Evolutionary conservation across 2,888 invertebrate species (phyloP).

Genomic region (Salpingus planirostris): DNA sequence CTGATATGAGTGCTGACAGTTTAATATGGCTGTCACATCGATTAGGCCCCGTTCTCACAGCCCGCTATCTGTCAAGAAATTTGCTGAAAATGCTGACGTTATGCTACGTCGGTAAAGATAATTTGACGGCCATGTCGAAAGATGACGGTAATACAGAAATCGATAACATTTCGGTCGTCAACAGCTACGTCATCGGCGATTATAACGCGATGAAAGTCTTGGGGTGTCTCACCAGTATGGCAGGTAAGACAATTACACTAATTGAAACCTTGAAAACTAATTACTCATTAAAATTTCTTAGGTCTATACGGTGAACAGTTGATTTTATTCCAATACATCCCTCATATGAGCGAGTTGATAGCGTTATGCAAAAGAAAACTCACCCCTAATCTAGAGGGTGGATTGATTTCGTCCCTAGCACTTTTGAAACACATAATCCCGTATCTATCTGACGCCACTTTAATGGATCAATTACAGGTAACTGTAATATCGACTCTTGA

Average conservation of each 20-base stretch:
- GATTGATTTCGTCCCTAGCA: constrained; percentile 74
- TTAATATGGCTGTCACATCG: constrained; percentile 88
- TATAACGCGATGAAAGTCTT: constrained; percentile 77
- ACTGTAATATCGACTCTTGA: no score
- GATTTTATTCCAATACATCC: constrained; percentile 80
- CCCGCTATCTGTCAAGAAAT: constrained; percentile 83
- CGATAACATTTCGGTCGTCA: constrained; percentile 55
- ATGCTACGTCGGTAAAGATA: constrained; percentile 83
- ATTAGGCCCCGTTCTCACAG: constrained; percentile 88
- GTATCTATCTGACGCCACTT: constrained; percentile 69
- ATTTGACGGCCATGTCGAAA: constrained; percentile 45
- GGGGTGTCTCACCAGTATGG: constrained; percentile 80
- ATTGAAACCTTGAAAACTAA: no score
- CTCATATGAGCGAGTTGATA: constrained; percentile 79
- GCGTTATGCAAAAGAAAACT: constrained; percentile 71
- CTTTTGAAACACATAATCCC: constrained; percentile 72
- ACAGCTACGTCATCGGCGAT: constrained; percentile 66
- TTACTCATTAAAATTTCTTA: constrained; percentile 28
- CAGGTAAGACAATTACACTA: no score
- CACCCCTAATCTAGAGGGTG: constrained; percentile 79
- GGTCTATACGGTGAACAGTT: constrained; percentile 82
- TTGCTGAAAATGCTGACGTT: constrained; percentile 87
- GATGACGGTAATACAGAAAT: constrained; percentile 33
- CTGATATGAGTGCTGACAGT: constrained; percentile 81
- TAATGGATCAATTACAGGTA: constrained; percentile 84